Conservation (phyloP, 2,113 vertebrate species). For the Ochotona princeps region DNA sequence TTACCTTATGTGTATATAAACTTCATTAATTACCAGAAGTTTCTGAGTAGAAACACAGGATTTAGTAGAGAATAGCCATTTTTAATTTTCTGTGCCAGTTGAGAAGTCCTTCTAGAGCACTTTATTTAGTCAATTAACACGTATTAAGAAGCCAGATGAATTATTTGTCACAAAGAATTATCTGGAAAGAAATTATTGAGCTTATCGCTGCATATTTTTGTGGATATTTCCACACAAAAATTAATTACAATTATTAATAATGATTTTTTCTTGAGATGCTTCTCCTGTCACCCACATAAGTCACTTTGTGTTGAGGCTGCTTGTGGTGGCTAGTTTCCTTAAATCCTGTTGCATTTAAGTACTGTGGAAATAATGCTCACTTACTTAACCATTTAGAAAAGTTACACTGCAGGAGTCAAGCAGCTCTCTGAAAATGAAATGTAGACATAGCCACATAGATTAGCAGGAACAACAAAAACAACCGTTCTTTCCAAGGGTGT, state of each 20-base stretch:
- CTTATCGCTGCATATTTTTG: conserved; percentile 82
- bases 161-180: conserved; percentile 86
- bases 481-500: not conserved
- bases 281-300: conserved; percentile 70
- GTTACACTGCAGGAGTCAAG: not conserved
- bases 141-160: conserved; percentile 77
- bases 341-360: conserved; percentile 60
- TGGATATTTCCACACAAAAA: conserved; percentile 82
- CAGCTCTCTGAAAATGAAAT: not conserved
- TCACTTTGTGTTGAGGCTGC: conserved; percentile 61
- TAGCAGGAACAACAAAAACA: not conserved
- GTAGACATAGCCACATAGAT: not conserved
- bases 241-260: conserved; percentile 86
- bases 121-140: conserved; percentile 80
- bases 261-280: conserved; percentile 71
- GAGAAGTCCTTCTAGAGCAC: conserved; percentile 54
- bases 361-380: conserved; percentile 17
- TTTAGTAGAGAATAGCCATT: conserved; percentile 54
- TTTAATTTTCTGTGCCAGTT: conserved; percentile 68
- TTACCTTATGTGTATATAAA: too few species aligned
- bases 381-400: conserved; percentile 42
- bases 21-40: conserved; percentile 24
- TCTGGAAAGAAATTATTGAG: conserved; percentile 84
- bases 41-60: not conserved
- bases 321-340: conserved; percentile 39